phyloP scores from a whole-genome alignment of 1,140 invertebrate genomes.

The Drosophila rufa region DNA sequence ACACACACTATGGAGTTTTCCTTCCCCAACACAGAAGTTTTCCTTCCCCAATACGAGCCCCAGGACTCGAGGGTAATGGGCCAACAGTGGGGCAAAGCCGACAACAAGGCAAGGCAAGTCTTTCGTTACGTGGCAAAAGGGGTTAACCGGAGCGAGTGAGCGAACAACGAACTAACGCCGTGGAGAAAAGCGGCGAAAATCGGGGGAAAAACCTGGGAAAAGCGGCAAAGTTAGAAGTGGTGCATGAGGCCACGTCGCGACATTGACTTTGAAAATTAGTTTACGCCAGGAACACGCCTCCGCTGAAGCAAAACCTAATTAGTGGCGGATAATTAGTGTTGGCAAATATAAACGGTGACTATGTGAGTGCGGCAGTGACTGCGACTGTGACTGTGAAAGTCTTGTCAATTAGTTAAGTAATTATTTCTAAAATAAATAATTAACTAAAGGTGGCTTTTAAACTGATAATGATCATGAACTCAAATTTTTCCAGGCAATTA shows the following conservation, averaged over 20 bases:
- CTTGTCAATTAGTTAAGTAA: not conserved
- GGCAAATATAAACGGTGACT: constrained; percentile 18
- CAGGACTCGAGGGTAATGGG: constrained; percentile 14
- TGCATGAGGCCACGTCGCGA: constrained; percentile 51
- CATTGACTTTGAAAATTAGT: constrained; percentile 79
- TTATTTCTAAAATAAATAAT: not conserved
- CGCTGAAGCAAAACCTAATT: constrained; percentile 33
- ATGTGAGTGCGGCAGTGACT: not conserved
- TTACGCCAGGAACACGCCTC: constrained; percentile 26
- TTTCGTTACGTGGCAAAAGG: constrained; percentile 25
- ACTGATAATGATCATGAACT: no score
- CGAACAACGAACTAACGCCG: no score
- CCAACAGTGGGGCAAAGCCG: constrained; percentile 11
- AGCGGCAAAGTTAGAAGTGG: constrained; percentile 14
- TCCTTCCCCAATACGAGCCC: not conserved
- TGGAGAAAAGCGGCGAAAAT: not conserved
- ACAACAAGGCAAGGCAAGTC: constrained; percentile 19
- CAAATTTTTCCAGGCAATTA: not conserved
- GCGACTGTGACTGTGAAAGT: not conserved
- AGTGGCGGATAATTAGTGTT: constrained; percentile 43
- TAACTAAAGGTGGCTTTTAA: not conserved
- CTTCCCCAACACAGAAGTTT: constrained; percentile 7
- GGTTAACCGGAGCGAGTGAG: constrained; percentile 12
- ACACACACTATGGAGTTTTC: constrained; percentile 10
- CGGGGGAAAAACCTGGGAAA: constrained; percentile 1